Percentiles rank a stretch among this genome's conserved stretches.
phyloP scores from a whole-genome alignment of 2,888 invertebrate genomes.

The Mythimna vitellina region DNA sequence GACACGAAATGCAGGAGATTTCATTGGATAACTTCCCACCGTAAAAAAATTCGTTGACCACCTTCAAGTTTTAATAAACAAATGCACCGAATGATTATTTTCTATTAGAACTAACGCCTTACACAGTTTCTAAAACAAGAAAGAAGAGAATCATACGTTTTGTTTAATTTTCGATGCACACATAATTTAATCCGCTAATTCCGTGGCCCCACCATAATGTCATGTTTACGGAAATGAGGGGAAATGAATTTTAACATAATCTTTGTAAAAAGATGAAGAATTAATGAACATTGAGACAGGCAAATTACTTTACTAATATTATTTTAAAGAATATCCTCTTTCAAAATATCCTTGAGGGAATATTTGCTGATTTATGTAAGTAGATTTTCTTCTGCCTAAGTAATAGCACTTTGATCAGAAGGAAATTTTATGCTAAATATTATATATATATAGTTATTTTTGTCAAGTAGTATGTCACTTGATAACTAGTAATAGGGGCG shows the following conservation, averaged over 20 bases:
- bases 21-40: no score
- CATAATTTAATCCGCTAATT: background rate
- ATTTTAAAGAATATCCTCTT: conserved; percentile 50
- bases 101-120: no score
- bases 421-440: background rate
- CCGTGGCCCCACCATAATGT: conserved; percentile 18
- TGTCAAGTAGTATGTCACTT: background rate
- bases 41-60: no score
- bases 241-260: conserved; percentile 61
- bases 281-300: conserved; percentile 59
- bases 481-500: no score
- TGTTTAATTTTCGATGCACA: background rate
- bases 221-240: conserved; percentile 47
- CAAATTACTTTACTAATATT: conserved; percentile 57
- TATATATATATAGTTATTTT: accelerated
- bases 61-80: no score
- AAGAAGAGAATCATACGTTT: background rate
- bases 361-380: conserved; percentile 27
- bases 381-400: conserved; percentile 4
- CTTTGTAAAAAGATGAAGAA: conserved; percentile 58
- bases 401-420: background rate
- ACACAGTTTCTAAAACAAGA: background rate
- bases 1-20: no score
- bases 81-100: no score
- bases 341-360: conserved; percentile 54